Percentiles rank a stretch among this genome's conserved stretches.
phyloP scores from a whole-genome alignment of 2,113 vertebrate genomes.

The Prolemur simus region DNA sequence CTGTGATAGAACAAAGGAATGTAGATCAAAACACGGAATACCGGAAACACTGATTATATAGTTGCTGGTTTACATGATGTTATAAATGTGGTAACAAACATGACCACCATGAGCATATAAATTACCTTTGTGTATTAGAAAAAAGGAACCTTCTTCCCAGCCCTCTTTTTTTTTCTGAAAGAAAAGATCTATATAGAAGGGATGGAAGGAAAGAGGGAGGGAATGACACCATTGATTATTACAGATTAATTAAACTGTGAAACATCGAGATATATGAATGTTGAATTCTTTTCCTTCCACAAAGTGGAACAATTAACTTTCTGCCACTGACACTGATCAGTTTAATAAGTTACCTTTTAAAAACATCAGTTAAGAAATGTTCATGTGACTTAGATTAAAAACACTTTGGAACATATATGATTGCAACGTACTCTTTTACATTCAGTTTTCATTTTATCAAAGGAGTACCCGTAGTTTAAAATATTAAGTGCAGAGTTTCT shows the following conservation, averaged over 20 bases:
- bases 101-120: too few relatives aligned
- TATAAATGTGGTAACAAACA: neutral
- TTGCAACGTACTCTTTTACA: neutral
- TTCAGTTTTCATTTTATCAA: neutral
- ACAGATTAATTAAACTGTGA: neutral
- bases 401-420: neutral
- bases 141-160: neutral
- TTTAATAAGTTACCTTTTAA: neutral
- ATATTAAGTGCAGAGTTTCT: neutral
- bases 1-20: neutral
- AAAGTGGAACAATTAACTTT: neutral
- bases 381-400: neutral
- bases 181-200: neutral
- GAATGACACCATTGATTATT: neutral
- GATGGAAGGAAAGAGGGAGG: neutral
- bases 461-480: neutral
- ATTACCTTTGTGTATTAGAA: too few relatives aligned
- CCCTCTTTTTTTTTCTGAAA: neutral
- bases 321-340: accelerated
- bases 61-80: neutral
- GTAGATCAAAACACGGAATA: neutral
- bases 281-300: neutral
- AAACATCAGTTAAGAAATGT: neutral
- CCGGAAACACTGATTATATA: neutral
- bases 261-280: accelerated